Base-by-base conservation (phyloP, 2,113 vertebrate genomes). In the Geococcyx californianus region DNA sequence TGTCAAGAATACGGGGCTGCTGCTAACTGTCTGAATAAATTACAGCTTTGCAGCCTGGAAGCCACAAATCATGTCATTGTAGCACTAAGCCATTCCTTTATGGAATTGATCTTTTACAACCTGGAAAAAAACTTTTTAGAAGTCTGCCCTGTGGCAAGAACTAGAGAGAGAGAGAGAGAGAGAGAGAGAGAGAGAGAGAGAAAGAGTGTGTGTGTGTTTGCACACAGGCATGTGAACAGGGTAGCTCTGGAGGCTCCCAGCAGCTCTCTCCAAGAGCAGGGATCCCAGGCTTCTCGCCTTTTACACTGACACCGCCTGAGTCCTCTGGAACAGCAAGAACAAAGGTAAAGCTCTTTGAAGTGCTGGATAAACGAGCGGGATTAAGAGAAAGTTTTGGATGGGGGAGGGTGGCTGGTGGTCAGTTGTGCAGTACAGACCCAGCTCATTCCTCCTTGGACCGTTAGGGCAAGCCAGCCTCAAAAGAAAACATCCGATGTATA, bases 21-120 rank as follows among this genome's bases (percentile, higher is more conserved):
- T 93, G 84, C 88, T 96, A 97, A 97, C 97, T 96, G 83, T 96
- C 87, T 96, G 90, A 91, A 96, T 95, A 95, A 96, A 95, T 94
- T 95, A 94, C 83, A 93, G 83, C 75, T 93, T 78, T 90, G 77
- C 86, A 96, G 94, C 86, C 82, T 92, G 84, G 90, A 93, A 94
- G 89, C 89, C 75, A 94, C 88, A 96, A 97, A 95, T 97, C 93
- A 94, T 95, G 89, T 95, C 92, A 77, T 47, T 92, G 88, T 49
- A 96, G 60, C 72, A 74, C 75, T 95, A 94, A 96, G 90, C 72
- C 8, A 2, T 62, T 96, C 76, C 85, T 97, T 95, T 94, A 93
- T 70, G 84, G 90, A 95, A 93, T 7, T 96, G 92, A 89, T 84
- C 82, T 94, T 96, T 96, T 96, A 94, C 45, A 94, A 89, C 70